Percentiles rank a stretch among this genome's conserved stretches.
Evolutionary conservation across 2,888 invertebrate genomes (phyloP).

Genomic region (Leptothorax acervorum): DNA sequence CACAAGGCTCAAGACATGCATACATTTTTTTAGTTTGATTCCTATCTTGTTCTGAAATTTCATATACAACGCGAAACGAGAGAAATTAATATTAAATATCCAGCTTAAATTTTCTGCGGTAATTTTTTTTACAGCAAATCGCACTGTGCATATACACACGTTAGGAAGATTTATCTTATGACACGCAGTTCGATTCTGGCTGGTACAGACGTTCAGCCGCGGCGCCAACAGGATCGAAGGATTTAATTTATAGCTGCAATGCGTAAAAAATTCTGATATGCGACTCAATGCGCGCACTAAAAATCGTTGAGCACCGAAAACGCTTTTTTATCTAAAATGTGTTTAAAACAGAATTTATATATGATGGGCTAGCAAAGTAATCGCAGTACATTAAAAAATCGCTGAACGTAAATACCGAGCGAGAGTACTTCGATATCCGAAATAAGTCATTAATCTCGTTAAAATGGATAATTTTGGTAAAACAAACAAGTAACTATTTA

Average conservation of each 20-base stretch:
- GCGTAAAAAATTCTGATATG: not conserved
- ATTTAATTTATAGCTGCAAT: slow-evolving; percentile 2
- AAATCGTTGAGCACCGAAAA: not conserved
- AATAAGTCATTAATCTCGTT: too few relatives aligned
- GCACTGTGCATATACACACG: not conserved
- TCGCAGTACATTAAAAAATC: not conserved
- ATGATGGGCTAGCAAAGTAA: not conserved
- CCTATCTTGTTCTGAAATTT: not conserved
- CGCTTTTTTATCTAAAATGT: not conserved
- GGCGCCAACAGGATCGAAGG: not conserved
- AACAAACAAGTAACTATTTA: too few relatives aligned
- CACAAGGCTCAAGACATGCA: not conserved
- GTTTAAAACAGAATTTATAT: slow-evolving; percentile 23
- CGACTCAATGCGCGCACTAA: not conserved
- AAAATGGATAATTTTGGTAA: too few relatives aligned
- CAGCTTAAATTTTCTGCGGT: not conserved
- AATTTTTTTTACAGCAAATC: not conserved
- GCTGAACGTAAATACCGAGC: not conserved
- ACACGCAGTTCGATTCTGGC: not conserved
- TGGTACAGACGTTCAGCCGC: not conserved
- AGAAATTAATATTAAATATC: not conserved
- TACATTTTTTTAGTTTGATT: not conserved
- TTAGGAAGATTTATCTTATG: not conserved
- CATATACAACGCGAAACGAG: not conserved
- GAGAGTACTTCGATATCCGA: not conserved